Conservation (phyloP, 64 coral and sea anemone species). For the Porites australiensis region DNA sequence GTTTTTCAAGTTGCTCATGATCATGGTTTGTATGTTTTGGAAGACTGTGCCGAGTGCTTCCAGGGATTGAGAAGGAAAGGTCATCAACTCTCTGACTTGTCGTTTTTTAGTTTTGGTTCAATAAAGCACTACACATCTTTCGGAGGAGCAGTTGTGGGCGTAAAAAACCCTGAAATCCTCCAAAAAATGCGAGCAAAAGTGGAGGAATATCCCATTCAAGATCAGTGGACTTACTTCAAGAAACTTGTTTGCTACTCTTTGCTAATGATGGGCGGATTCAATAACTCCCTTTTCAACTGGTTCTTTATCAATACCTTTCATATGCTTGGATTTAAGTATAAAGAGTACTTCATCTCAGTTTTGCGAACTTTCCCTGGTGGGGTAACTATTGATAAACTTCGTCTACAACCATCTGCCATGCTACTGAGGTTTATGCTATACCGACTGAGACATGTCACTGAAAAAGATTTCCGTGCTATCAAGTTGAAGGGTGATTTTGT, state of each 20-base stretch:
- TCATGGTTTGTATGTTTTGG: constrained; percentile 76
- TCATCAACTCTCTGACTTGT: constrained; percentile 78
- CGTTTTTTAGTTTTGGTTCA: constrained; percentile 95
- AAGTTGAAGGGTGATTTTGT: constrained; percentile 97
- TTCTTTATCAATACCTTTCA: constrained; percentile 47
- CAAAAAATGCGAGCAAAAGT: constrained; percentile 87
- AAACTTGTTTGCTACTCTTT: constrained; percentile 86
- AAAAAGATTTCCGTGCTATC: constrained; percentile 70
- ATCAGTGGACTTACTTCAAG: constrained; percentile 67
- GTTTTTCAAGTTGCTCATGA: constrained; percentile 66
- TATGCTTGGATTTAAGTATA: constrained; percentile 73
- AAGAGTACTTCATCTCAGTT: constrained; percentile 80
- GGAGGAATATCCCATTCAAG: constrained; percentile 71
- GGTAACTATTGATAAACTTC: constrained; percentile 52
- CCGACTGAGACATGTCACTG: constrained; percentile 50
- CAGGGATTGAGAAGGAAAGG: constrained; percentile 88
- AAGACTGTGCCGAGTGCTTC: constrained; percentile 99
- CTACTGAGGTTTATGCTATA: constrained; percentile 85
- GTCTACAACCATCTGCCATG: constrained; percentile 80
- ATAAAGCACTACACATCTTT: constrained; percentile 91
- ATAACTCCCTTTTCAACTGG: constrained; percentile 50
- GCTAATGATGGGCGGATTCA: constrained; percentile 68
- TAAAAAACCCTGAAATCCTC: constrained; percentile 74
- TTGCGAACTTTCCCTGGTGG: constrained; percentile 87
- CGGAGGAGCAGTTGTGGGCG: constrained; percentile 85